Base-by-base conservation (phyloP, 2,888 invertebrate species). In the Drosophila dives region DNA sequence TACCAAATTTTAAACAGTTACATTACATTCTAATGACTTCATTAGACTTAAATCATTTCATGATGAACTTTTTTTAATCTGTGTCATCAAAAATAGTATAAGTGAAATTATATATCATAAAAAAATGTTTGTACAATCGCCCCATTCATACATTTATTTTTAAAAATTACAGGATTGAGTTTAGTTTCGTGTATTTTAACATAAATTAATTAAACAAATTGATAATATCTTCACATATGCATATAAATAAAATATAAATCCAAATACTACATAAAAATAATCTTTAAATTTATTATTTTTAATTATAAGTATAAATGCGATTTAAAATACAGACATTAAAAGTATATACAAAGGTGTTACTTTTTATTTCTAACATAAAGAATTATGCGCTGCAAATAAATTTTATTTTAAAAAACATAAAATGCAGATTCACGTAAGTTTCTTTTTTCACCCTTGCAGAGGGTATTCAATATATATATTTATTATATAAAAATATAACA, bases 181-280 rank as follows among this genome's bases (percentile, higher is more conserved):
- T 48, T 64, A 50, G 29, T 29, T 49, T 64, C 48, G 36, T 64
- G 36, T 48, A 42, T 56, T 50, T 65, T 17, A 29, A 40, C 26
- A 42, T 34, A 26, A 49, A n/a, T 51, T 26, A 61, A 48, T 38
- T 36, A 68, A 72, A 32, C 50, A 48, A 75, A 54, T 65, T 51
- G 51, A 62, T 51, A 68, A 60, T 51, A 69, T 62, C 72, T 68
- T 66, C 64, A 66, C 68, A 80, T 80, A 82, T 72, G 75, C 76
- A 78, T 64, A 72, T 63, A 55, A 72, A 78, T 74, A 60, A 55
- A 68, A 69, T 26, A 51, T 45, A 48, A 72, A 66, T 70, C 42
- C 72, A 74, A 76, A 58, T 71, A 23, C 83, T 83, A 81, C 83
- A 34, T 56, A 58, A 67, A 67, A 77, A 77, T 55, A 64, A 64